These are phyloP conservation scores for Bombyx huttoni DNA, from an alignment of 2,888 invertebrate species.

Conservation along the genomic window DNA sequence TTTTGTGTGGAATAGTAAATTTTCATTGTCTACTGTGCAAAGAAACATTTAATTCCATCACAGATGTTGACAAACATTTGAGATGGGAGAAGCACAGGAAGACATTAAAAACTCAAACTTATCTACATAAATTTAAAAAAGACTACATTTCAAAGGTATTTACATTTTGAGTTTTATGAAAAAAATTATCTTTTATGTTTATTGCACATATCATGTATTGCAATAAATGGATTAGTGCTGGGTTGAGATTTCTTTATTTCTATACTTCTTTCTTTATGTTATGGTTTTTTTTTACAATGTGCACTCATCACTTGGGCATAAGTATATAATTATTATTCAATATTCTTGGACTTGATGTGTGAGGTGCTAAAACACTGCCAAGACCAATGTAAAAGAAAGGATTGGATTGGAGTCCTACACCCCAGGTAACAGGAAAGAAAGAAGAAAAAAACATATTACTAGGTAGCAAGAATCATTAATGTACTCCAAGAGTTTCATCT, in stretches of 20 bases:
- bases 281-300: background rate
- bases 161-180: background rate
- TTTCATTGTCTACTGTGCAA: constrained; percentile 37
- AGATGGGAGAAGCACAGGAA: constrained; percentile 39
- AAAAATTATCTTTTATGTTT: background rate
- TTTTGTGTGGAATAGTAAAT: constrained; percentile 35
- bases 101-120: constrained; percentile 18
- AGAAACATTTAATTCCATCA: constrained; percentile 21
- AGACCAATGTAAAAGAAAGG: too few relatives aligned
- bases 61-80: constrained; percentile 34
- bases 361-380: too few relatives aligned
- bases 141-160: constrained; percentile 37
- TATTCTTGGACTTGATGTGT: too few relatives aligned
- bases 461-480: too few relatives aligned
- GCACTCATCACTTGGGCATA: too few relatives aligned
- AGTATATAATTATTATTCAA: too few relatives aligned
- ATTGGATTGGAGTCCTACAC: too few relatives aligned
- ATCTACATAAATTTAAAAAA: constrained; percentile 24
- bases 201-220: background rate
- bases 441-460: too few relatives aligned
- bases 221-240: background rate
- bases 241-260: too few relatives aligned
- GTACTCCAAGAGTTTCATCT: too few relatives aligned
- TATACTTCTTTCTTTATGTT: too few relatives aligned
- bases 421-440: too few relatives aligned